phyloP scores from a whole-genome alignment of 2,797 vertebrate genomes.

The Bucorvus abyssinicus region DNA sequence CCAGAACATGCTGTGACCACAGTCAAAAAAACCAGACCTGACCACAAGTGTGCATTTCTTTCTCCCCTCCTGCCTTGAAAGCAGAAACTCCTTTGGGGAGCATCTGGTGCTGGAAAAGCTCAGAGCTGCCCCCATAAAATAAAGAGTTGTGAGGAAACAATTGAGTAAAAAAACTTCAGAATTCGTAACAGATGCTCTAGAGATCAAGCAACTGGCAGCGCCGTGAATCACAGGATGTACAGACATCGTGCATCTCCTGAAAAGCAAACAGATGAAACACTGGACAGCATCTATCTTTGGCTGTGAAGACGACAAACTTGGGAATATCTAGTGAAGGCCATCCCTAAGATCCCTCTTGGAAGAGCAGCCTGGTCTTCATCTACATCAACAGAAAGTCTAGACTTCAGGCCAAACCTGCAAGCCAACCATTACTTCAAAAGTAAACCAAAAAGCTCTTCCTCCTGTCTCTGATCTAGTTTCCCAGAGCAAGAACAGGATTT shows the following conservation, averaged over 20 bases:
- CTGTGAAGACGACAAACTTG: neutral
- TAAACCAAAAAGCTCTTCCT: neutral
- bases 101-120: neutral
- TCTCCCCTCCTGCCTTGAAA: neutral
- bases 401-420: neutral
- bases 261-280: neutral
- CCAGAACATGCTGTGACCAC: neutral
- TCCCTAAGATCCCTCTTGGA: neutral
- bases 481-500: neutral
- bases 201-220: neutral
- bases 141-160: neutral
- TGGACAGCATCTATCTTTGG: neutral
- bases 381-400: neutral
- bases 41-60: fast-evolving
- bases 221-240: neutral
- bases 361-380: neutral
- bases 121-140: neutral
- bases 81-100: neutral
- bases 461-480: neutral
- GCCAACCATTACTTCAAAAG: neutral
- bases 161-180: neutral
- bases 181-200: neutral
- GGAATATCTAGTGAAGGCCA: neutral
- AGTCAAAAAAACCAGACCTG: neutral
- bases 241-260: neutral